These are phyloP conservation scores for Chunga burmeisteri DNA, from an alignment of 2,113 vertebrate genomes.

Conservation along the genomic window DNA sequence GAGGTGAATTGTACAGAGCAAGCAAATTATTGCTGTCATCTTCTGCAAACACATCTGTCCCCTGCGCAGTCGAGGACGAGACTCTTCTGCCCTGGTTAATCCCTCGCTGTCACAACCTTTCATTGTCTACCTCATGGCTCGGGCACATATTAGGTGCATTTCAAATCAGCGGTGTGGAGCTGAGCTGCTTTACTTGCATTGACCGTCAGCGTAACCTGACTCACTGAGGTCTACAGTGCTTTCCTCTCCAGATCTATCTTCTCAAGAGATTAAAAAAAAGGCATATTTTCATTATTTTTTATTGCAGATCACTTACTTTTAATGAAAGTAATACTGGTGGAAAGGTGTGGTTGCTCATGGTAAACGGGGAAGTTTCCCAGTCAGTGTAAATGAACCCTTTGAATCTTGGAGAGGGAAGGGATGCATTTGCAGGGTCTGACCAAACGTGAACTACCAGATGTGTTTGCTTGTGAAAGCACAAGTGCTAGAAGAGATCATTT, in stretches of 20 bases:
- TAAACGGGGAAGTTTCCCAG: neutral
- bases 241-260: neutral
- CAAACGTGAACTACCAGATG: neutral
- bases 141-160: neutral
- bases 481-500: neutral
- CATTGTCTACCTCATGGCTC: neutral
- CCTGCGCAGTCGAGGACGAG: neutral
- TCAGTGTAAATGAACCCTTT: neutral
- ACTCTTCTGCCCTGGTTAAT: neutral
- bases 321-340: neutral
- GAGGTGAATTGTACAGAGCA: neutral
- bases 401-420: neutral
- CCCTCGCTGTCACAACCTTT: neutral
- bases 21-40: constrained; percentile 1
- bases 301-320: neutral
- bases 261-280: neutral
- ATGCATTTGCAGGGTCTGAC: neutral
- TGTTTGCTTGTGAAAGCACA: neutral
- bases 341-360: neutral
- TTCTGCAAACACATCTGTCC: neutral
- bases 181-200: neutral
- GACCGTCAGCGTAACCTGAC: neutral
- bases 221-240: neutral
- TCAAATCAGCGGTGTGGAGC: neutral
- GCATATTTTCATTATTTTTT: neutral